phyloP scores from a whole-genome alignment of 2,113 vertebrate genomes.

The Paramisgurnus dabryanus region DNA sequence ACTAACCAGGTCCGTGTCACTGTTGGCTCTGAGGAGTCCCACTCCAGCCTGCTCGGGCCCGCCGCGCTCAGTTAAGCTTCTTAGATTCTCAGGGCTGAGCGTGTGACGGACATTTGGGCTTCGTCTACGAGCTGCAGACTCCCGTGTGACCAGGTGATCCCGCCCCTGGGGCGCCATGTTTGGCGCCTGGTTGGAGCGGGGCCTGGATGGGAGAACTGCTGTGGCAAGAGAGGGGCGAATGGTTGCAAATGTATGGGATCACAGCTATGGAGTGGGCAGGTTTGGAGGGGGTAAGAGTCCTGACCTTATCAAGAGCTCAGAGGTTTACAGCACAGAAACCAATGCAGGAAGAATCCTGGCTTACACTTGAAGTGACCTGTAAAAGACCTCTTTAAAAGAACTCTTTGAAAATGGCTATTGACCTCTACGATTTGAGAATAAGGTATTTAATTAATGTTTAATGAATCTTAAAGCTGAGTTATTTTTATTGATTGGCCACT shows the following conservation, averaged over 20 bases:
- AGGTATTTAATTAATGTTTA: conserved; percentile 40
- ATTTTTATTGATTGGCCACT: conserved; percentile 13
- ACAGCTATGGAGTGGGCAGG: neutral
- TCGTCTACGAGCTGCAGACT: conserved; percentile 87
- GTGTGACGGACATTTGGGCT: conserved; percentile 92
- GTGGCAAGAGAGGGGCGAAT: conserved; percentile 80
- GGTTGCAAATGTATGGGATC: conserved; percentile 39
- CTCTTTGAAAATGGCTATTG: conserved; percentile 15
- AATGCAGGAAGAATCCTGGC: neutral
- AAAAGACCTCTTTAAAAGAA: neutral
- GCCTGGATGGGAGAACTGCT: conserved; percentile 75
- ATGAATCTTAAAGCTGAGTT: conserved; percentile 22
- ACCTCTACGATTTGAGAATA: conserved; percentile 26
- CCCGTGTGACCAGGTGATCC: conserved; percentile 81
- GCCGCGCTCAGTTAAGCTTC: conserved; percentile 85
- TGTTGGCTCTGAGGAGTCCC: conserved; percentile 89
- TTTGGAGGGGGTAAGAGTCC: neutral
- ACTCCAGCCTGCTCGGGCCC: conserved; percentile 65
- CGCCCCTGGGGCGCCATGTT: conserved; percentile 61
- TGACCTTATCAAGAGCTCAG: neutral
- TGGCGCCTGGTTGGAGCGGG: conserved; percentile 72
- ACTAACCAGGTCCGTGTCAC: conserved; percentile 94
- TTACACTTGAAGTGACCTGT: neutral
- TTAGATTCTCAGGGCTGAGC: conserved; percentile 93
- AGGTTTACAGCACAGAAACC: neutral